phyloP scores from a whole-genome alignment of 1,140 invertebrate genomes.

The Orius insidiosus region DNA sequence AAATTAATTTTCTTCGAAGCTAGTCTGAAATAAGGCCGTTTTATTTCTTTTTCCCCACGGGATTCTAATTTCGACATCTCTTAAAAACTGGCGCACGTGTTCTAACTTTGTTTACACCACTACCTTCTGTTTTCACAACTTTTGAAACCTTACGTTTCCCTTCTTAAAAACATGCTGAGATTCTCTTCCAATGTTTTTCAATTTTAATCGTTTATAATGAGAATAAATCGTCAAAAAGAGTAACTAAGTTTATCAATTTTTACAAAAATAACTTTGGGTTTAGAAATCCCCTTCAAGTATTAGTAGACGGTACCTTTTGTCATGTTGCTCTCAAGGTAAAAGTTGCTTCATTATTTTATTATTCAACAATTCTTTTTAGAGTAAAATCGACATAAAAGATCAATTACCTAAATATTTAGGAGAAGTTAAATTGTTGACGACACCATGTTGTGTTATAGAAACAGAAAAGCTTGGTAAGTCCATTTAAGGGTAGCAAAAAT shows the following conservation, averaged over 20 bases:
- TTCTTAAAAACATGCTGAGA: no score
- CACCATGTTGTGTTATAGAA: conserved; percentile 79
- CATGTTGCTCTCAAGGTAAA: conserved; percentile 64
- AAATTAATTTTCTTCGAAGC: not conserved
- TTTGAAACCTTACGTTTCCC: no score
- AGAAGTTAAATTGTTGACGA: conserved; percentile 75
- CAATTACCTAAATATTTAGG: conserved; percentile 87
- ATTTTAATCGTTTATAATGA: conserved; percentile 16
- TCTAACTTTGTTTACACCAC: no score
- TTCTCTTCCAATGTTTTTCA: no score
- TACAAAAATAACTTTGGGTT: conserved; percentile 65
- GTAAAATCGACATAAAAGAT: conserved; percentile 76
- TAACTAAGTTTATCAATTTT: conserved; percentile 19
- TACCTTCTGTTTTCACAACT: no score
- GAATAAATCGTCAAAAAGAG: conserved; percentile 21
- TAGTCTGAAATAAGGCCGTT: not conserved
- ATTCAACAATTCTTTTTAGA: conserved; percentile 33
- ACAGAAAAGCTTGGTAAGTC: conserved; percentile 58
- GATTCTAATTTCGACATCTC: no score
- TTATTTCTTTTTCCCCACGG: not conserved
- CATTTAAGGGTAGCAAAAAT: no score
- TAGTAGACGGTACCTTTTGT: conserved; percentile 92
- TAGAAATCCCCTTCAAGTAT: conserved; percentile 68
- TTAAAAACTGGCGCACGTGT: not conserved
- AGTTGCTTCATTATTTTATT: not conserved